Conservation (phyloP, 64 coral and sea anemone species). For the Trachythela sp. region DNA sequence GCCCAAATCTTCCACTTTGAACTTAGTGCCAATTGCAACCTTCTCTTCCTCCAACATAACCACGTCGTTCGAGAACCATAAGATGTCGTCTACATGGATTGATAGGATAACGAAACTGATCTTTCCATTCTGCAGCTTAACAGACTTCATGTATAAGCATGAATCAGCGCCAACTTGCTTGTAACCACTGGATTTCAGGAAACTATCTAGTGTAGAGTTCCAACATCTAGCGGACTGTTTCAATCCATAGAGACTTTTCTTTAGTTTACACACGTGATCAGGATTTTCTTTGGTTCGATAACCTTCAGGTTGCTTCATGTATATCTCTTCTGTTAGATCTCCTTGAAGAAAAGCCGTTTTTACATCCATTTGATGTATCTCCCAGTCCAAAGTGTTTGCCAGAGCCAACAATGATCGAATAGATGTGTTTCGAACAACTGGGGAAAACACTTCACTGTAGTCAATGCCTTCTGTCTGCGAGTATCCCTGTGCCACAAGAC, state of each 20-base stretch:
- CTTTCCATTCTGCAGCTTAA: constrained; percentile 12
- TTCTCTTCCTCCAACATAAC: constrained; percentile 25
- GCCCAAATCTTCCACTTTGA: constrained; percentile 23
- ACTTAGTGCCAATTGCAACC: constrained; percentile 12
- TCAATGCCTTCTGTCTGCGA: no score
- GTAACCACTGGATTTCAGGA: constrained; percentile 19
- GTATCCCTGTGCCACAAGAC: constrained; percentile 30
- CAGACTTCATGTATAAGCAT: constrained; percentile 11
- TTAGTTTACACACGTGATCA: background rate
- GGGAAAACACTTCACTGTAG: no score
- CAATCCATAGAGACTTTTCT: background rate
- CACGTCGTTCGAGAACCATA: background rate
- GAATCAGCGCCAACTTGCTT: background rate
- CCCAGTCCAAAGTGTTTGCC: no score
- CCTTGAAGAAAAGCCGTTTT: no score
- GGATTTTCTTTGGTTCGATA: no score
- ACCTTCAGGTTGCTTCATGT: no score
- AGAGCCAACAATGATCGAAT: no score
- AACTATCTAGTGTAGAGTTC: constrained; percentile 14
- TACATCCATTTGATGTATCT: no score
- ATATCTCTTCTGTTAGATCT: no score
- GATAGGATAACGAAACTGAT: constrained; percentile 5
- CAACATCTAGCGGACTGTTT: background rate
- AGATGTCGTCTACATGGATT: constrained; percentile 23
- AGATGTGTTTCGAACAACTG: no score